Evolutionary conservation across 2,888 invertebrate species (phyloP).

Genomic region (Ennomos fuscantarius): DNA sequence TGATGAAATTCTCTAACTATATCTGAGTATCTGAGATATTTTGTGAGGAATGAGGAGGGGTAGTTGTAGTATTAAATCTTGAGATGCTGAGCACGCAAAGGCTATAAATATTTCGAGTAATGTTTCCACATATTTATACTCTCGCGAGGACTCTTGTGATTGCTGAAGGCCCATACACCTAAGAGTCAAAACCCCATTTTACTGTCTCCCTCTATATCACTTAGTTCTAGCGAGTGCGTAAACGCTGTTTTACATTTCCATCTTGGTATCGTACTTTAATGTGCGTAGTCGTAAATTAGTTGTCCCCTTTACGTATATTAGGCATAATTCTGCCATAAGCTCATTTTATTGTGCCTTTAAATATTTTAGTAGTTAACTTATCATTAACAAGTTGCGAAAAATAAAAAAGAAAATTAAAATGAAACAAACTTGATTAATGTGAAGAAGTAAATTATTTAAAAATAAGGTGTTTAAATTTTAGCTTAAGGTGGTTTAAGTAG

Average conservation of each 20-base stretch:
- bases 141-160: conserved; percentile 9
- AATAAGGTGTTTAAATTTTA: conserved; percentile 66
- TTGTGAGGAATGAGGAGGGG: conserved; percentile 7
- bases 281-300: conserved; percentile 53
- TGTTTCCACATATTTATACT: conserved; percentile 45
- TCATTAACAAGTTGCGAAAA: conserved; percentile 25
- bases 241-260: conserved; percentile 41
- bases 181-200: conserved; percentile 16
- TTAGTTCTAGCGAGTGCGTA: conserved; percentile 7
- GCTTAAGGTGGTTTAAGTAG: conserved; percentile 71
- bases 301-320: conserved; percentile 59
- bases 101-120: conserved; percentile 70
- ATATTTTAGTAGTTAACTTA: conserved; percentile 43
- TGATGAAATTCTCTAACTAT: conserved; percentile 4
- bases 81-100: conserved; percentile 48
- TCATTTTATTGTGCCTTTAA: conserved; percentile 73
- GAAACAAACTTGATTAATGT: conserved; percentile 38
- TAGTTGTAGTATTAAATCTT: conserved; percentile 18
- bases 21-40: conserved; percentile 4
- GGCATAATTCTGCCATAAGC: conserved; percentile 75
- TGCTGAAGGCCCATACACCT: conserved; percentile 2
- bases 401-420: conserved; percentile 24
- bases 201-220: conserved; percentile 4
- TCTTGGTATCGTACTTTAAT: conserved; percentile 53
- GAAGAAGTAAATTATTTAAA: conserved; percentile 42